phyloP scores from a whole-genome alignment of 2,797 vertebrate genomes.

The Rhadinocentrus ornatus region DNA sequence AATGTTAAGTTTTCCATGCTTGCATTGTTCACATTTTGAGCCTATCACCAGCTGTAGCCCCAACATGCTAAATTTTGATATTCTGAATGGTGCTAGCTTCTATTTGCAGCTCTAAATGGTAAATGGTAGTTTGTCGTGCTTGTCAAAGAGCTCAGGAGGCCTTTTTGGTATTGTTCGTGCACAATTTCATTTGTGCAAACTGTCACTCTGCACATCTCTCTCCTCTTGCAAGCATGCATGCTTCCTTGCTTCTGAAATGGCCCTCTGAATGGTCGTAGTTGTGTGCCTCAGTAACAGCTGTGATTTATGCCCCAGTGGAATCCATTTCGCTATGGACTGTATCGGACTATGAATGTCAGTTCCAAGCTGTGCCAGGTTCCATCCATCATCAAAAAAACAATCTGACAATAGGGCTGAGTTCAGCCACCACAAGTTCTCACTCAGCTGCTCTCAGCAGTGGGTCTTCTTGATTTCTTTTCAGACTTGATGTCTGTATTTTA shows the following conservation, averaged over 20 bases:
- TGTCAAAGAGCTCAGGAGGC: slow-evolving; percentile 42
- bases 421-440: slow-evolving; percentile 49
- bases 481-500: not conserved
- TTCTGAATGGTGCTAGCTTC: slow-evolving; percentile 24
- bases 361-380: slow-evolving; percentile 59
- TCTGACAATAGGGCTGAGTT: slow-evolving; percentile 65
- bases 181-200: slow-evolving; percentile 47
- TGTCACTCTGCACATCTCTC: slow-evolving; percentile 23
- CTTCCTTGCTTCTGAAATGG: slow-evolving; percentile 57
- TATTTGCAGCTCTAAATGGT: slow-evolving; percentile 25
- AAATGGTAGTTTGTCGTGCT: slow-evolving; percentile 56
- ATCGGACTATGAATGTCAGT: slow-evolving; percentile 74
- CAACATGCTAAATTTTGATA: slow-evolving; percentile 45
- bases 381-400: slow-evolving; percentile 67
- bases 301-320: slow-evolving; percentile 71
- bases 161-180: slow-evolving; percentile 39
- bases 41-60: slow-evolving; percentile 25
- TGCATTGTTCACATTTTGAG: slow-evolving; percentile 41
- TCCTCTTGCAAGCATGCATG: slow-evolving; percentile 24
- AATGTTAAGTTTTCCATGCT: slow-evolving; percentile 43
- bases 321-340: slow-evolving; percentile 66
- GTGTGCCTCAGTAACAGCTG: slow-evolving; percentile 42
- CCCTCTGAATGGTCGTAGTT: slow-evolving; percentile 47
- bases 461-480: not conserved
- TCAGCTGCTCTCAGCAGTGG: slow-evolving; percentile 10